phyloP scores from a whole-genome alignment of 2,888 invertebrate genomes.

The Melanophora roralis region DNA sequence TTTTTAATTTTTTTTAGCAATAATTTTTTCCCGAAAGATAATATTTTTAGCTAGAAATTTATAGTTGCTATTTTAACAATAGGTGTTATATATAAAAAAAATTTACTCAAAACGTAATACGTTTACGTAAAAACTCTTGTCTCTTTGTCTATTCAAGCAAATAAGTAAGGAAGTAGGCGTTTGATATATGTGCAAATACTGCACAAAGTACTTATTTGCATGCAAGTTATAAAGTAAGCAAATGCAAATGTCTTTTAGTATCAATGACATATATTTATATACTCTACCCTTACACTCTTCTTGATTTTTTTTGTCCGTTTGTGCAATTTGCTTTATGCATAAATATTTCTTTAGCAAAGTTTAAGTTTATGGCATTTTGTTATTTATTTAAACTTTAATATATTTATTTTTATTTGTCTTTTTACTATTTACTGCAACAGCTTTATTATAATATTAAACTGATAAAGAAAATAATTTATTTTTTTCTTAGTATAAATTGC shows the following conservation, averaged over 20 bases:
- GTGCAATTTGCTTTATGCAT: not conserved
- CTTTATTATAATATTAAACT: slow-evolving; percentile 59
- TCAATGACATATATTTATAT: not conserved
- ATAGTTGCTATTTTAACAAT: slow-evolving; percentile 29
- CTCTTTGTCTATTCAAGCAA: slow-evolving; percentile 7
- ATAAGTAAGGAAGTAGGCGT: slow-evolving; percentile 58
- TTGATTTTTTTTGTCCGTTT: not conserved
- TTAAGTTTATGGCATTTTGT: slow-evolving; percentile 61
- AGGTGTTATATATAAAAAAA: slow-evolving; percentile 24
- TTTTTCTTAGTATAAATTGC: slow-evolving; percentile 30
- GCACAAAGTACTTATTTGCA: not conserved
- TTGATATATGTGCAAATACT: slow-evolving; percentile 47
- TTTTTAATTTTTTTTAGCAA: not conserved
- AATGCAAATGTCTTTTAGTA: slow-evolving; percentile 3
- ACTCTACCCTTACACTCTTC: not conserved
- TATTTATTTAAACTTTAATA: slow-evolving; percentile 29
- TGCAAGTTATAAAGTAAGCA: not conserved
- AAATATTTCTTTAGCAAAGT: slow-evolving; percentile 39
- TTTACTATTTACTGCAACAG: slow-evolving; percentile 31
- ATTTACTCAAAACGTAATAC: not conserved
- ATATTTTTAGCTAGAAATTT: slow-evolving; percentile 34
- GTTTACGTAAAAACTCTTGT: too few relatives aligned
- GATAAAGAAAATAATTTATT: slow-evolving; percentile 59
- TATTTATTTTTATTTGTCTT: not conserved
- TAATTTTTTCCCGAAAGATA: not conserved